Evolutionary conservation across 2,888 invertebrate species (phyloP).

Genomic region (Stenotaenia linearis): DNA sequence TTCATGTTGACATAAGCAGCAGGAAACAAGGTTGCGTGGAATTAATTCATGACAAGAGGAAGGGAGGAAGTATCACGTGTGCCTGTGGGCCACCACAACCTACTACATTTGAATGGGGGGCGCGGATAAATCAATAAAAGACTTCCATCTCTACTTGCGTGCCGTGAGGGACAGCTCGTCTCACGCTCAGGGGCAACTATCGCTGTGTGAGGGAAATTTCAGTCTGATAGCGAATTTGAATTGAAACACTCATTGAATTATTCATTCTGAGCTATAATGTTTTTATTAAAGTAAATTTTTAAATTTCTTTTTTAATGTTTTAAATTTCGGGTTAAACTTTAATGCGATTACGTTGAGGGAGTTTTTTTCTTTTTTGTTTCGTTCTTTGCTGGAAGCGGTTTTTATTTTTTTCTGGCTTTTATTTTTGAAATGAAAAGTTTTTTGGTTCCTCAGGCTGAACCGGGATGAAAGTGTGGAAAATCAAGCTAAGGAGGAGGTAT

Average conservation of each 20-base stretch:
- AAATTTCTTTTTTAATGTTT: too few species aligned
- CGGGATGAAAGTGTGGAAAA: background rate
- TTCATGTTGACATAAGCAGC: slow-evolving; percentile 18
- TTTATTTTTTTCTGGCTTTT: background rate
- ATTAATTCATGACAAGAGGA: background rate
- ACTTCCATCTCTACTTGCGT: slow-evolving; percentile 1
- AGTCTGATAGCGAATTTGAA: background rate
- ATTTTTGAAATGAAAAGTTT: background rate
- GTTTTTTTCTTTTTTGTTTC: background rate
- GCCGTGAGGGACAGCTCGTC: slow-evolving; percentile 8
- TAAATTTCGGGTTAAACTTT: background rate
- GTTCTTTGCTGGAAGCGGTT: background rate
- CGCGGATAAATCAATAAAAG: background rate
- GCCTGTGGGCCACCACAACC: slow-evolving; percentile 24
- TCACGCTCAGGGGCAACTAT: background rate
- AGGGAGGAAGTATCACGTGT: slow-evolving; percentile 10
- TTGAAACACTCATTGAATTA: background rate
- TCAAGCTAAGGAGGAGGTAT: background rate
- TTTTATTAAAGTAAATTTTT: background rate
- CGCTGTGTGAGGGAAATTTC: slow-evolving; percentile 1
- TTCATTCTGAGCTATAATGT: background rate
- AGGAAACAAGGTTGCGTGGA: slow-evolving; percentile 7
- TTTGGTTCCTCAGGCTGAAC: background rate
- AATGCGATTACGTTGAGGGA: background rate
- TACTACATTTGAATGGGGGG: slow-evolving; percentile 3